These are phyloP conservation scores for Noctua janthe DNA, from an alignment of 2,888 invertebrate genomes.

Conservation along the genomic window DNA sequence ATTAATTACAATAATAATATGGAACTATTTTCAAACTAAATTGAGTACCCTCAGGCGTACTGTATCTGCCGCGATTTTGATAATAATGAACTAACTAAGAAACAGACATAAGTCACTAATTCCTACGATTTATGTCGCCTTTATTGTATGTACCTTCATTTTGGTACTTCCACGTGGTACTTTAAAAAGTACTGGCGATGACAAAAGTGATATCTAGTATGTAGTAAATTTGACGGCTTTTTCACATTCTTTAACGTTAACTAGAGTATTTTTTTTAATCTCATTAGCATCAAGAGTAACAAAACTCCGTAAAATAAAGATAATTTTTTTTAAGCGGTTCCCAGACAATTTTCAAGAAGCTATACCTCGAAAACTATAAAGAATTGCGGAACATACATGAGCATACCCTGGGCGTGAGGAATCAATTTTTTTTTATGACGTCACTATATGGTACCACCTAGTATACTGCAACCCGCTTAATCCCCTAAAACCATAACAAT, in stretches of 20 bases:
- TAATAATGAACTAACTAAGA: constrained; percentile 64
- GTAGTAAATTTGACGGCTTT: too few species aligned
- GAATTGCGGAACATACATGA: too few species aligned
- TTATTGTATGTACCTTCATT: constrained; percentile 72
- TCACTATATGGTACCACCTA: too few species aligned
- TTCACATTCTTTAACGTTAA: too few species aligned
- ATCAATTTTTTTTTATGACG: too few species aligned
- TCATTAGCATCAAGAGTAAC: too few species aligned
- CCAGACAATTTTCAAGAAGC: too few species aligned
- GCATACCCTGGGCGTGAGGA: too few species aligned
- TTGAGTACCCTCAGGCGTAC: constrained; percentile 49
- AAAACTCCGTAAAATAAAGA: too few species aligned
- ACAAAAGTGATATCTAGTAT: constrained; percentile 9
- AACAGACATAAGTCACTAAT: constrained; percentile 78
- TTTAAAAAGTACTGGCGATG: constrained; percentile 6
- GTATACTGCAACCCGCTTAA: neutral
- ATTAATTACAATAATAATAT: constrained; percentile 23
- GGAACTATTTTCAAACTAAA: constrained; percentile 29
- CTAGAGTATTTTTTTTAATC: too few species aligned
- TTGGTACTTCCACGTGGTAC: constrained; percentile 47
- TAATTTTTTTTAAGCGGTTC: too few species aligned
- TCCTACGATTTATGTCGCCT: constrained; percentile 75
- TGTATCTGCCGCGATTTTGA: constrained; percentile 68
- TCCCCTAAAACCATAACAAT: constrained; percentile 30
- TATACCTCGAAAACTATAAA: neutral